A percentile compares a stretch with the other conserved stretches of the same genome.
Conservation (phyloP, 2,888 invertebrate species). For the Graphium colonna region DNA sequence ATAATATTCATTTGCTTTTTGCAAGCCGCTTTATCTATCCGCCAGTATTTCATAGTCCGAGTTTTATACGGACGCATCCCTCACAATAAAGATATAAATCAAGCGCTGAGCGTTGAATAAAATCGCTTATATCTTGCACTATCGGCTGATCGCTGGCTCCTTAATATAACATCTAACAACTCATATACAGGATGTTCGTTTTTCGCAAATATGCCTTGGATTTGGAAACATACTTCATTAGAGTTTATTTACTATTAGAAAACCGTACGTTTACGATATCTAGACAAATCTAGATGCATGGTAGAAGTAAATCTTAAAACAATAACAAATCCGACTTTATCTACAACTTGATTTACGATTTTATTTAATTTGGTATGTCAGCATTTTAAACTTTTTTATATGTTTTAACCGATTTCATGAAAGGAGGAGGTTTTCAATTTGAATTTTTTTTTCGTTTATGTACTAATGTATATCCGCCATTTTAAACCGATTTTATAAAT, state of each 20-base stretch:
- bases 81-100: conserved; percentile 76
- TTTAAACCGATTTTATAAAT: too few species aligned
- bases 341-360: too few species aligned
- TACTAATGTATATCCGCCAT: too few species aligned
- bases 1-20: conserved; percentile 5
- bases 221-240: background rate
- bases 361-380: too few species aligned
- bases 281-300: too few species aligned
- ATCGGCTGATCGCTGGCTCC: conserved; percentile 58
- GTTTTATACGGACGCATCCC: conserved; percentile 25
- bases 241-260: background rate
- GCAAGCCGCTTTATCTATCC: conserved; percentile 13
- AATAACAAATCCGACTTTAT: too few species aligned
- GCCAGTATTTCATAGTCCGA: conserved; percentile 16
- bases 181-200: conserved; percentile 17
- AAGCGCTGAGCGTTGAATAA: conserved; percentile 61
- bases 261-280: too few species aligned
- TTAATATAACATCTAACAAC: conserved; percentile 45
- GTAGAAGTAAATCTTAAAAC: too few species aligned
- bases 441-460: too few species aligned
- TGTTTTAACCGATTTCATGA: too few species aligned
- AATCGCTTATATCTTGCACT: conserved; percentile 62
- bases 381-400: too few species aligned
- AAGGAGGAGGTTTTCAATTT: too few species aligned
- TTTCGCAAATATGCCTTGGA: conserved; percentile 12